Percentiles rank a stretch among this genome's conserved stretches.
phyloP scores from a whole-genome alignment of 2,797 vertebrate species.

The Pseudomugil tenellus region DNA sequence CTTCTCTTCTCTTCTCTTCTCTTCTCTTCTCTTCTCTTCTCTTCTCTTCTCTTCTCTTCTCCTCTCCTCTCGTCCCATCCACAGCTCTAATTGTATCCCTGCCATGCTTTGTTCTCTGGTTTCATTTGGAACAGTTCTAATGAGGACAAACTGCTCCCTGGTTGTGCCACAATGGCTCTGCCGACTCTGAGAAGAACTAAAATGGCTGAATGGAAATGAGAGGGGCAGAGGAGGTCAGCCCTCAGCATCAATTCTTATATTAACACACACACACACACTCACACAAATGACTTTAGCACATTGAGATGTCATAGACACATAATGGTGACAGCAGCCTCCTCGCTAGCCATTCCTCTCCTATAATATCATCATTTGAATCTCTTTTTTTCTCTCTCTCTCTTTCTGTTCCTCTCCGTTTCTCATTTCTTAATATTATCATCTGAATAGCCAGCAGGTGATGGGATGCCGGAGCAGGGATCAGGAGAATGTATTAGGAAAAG shows the following conservation, averaged over 20 bases:
- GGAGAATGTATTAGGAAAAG: constrained; percentile 78
- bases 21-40: constrained; percentile 18
- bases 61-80: background rate
- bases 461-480: constrained; percentile 69
- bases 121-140: constrained; percentile 89
- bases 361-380: constrained; percentile 82
- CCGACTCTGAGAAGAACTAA: constrained; percentile 81
- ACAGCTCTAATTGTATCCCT: constrained; percentile 75
- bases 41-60: constrained; percentile 6
- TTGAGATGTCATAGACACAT: constrained; percentile 80
- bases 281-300: constrained; percentile 86
- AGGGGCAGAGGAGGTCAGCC: constrained; percentile 80
- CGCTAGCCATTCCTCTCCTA: constrained; percentile 72
- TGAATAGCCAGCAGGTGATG: constrained; percentile 79
- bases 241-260: constrained; percentile 88
- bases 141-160: constrained; percentile 92
- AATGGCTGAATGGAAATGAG: constrained; percentile 85
- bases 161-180: constrained; percentile 86
- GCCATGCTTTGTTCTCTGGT: constrained; percentile 85
- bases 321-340: constrained; percentile 77
- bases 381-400: constrained; percentile 24
- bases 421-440: constrained; percentile 74
- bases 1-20: constrained; percentile 22
- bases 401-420: constrained; percentile 40
- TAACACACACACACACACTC: constrained; percentile 49